Conservation (phyloP, 2,113 vertebrate genomes). For the Hyaena hyaena region DNA sequence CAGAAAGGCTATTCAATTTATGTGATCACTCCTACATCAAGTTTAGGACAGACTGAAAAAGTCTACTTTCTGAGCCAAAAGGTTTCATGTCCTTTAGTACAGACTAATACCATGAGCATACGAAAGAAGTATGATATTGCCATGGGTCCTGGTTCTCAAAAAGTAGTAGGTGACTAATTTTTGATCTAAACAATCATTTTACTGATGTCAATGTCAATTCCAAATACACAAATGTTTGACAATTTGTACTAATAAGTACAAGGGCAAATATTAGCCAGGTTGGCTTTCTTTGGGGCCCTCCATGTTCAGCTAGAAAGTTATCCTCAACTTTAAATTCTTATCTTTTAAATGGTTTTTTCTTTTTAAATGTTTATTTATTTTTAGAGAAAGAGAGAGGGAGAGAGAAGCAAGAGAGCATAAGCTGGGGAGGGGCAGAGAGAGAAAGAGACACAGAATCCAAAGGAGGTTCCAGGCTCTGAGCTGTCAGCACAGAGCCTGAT, state of each 20-base stretch:
- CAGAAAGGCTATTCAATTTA: constrained; percentile 31
- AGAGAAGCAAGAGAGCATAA: too few species aligned
- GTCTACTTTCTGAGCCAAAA: neutral
- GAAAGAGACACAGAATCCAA: too few species aligned
- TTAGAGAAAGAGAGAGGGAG: too few species aligned
- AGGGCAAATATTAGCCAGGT: neutral
- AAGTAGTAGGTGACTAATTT: neutral
- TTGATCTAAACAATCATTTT: neutral
- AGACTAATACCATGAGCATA: neutral
- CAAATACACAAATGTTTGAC: neutral
- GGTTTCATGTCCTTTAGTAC: neutral
- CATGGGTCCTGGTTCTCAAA: neutral
- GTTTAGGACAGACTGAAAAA: neutral
- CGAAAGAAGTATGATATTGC: neutral
- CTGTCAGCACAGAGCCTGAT: too few species aligned
- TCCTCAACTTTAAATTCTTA: neutral
- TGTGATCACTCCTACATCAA: neutral
- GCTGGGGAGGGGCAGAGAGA: too few species aligned
- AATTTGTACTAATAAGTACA: neutral
- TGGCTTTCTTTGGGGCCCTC: neutral
- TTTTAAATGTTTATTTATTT: too few species aligned
- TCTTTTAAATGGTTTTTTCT: neutral
- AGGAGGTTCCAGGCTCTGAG: too few species aligned
- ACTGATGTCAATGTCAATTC: neutral
- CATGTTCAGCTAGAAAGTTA: neutral